Evolutionary conservation across 2,113 vertebrate genomes (phyloP), one percentile per base, ranked within the genome.

Genomic region (Pycnonotus jocosus): DNA sequence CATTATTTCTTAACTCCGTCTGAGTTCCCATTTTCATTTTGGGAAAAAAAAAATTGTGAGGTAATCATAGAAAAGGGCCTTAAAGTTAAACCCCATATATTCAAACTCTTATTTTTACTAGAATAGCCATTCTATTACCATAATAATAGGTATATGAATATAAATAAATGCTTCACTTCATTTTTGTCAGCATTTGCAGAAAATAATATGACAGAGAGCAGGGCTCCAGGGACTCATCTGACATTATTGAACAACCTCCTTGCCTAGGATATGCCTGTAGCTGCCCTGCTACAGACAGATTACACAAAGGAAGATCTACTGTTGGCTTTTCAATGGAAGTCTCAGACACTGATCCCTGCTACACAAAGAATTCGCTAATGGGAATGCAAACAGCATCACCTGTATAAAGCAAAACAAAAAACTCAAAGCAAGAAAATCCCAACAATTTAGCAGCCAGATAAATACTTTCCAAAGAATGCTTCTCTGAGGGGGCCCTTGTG

Each of bases 121-220:
- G 89, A 95, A 97, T 93, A 97, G 92, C 83, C 90, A 88, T 80
- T 84, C 87, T 68, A 97, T 98, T 98, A 98, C 92, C 96, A 97
- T 97, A 97, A 95, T 92, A 91, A 94, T 95, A 79, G 79, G 57
- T 74, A 91, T 91, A 91, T 92, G 97, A 97, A 97, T 95, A 96
- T 93, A 97, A 98, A 98, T 82, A 94, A 97, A 97, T 96, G 96
- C 86, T 88, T 87, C 97, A 89, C 96, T 97, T 98, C 92, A 98
- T 98, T 98, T 98, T 96, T 97, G 97, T 98, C 96, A 98, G 96
- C 95, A 97, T 97, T 93, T 92, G 68, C 81, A 95, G 92, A 97
- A 97, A 98, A 98, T 97, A 98, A 97, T 97, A 94, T 91, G 95
- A 97, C 93, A 96, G 86, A 92, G 95, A 96, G 89, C 86, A 95